These are phyloP conservation scores for Microcebus ravelobensis DNA, from an alignment of 2,113 vertebrate genomes.

Conservation along the genomic window DNA sequence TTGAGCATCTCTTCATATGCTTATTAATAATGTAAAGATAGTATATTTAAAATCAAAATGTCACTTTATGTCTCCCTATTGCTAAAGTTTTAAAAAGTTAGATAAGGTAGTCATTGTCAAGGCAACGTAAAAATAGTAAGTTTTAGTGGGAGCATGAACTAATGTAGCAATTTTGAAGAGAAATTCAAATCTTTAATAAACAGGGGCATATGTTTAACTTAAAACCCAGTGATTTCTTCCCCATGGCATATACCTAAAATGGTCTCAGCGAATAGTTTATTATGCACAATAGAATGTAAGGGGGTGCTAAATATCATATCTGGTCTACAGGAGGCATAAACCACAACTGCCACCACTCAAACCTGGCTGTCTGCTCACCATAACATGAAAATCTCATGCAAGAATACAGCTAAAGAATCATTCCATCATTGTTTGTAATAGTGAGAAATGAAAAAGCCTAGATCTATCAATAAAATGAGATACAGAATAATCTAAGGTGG, in stretches of 20 bases:
- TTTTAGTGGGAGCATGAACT: background rate
- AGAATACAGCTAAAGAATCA: background rate
- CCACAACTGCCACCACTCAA: accelerated
- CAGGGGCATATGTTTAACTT: background rate
- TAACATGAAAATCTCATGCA: background rate
- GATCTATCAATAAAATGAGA: background rate
- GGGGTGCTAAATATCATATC: background rate
- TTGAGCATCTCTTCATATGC: background rate
- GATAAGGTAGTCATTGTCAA: background rate
- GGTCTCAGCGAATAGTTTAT: background rate
- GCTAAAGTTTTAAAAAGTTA: background rate
- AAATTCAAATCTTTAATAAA: background rate
- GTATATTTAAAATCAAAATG: background rate
- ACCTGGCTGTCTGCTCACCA: background rate
- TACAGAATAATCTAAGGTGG: background rate
- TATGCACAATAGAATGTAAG: background rate
- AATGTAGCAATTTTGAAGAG: background rate
- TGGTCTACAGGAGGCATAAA: background rate
- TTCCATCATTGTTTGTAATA: background rate
- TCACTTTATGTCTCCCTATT: background rate
- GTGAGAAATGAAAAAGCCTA: background rate
- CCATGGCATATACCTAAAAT: background rate
- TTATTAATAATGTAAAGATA: background rate
- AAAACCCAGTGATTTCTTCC: background rate
- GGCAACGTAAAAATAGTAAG: background rate